Evolutionary conservation across 2,113 vertebrate species (phyloP).

Genomic region (Diadophis punctatus): DNA sequence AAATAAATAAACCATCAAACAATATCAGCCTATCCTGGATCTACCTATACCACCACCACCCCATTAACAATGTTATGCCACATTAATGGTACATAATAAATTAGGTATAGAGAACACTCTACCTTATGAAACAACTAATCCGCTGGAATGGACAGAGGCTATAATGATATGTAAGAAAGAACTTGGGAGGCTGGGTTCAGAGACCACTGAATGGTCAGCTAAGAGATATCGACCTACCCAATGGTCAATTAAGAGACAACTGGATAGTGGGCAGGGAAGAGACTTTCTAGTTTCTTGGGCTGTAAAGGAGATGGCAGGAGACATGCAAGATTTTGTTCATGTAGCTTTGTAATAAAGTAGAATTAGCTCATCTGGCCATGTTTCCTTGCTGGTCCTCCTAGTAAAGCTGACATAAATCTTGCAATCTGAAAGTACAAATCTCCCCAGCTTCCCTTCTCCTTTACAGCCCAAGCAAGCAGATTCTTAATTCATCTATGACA

Average conservation of each 20-base stretch:
- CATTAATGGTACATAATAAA: not conserved
- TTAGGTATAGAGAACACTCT: not conserved
- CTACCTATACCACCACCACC: rapidly evolving
- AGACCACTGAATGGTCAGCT: not conserved
- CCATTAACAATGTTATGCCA: not conserved
- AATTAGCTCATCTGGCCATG: not conserved
- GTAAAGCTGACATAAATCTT: not conserved
- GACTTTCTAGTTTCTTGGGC: not conserved
- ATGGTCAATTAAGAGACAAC: not conserved
- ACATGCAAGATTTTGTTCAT: not conserved
- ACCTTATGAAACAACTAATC: not conserved
- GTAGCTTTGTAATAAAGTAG: not conserved
- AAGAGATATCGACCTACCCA: not conserved
- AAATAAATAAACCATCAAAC: not conserved
- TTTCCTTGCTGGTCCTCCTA: not conserved
- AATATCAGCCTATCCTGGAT: not conserved
- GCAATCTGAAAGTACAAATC: too few relatives aligned
- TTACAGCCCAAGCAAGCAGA: not conserved
- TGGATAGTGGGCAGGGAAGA: not conserved
- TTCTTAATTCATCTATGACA: not conserved
- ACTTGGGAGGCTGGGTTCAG: not conserved
- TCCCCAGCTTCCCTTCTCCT: too few relatives aligned
- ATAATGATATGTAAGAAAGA: not conserved
- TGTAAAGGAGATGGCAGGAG: not conserved
- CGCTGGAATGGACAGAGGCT: not conserved